Base-by-base conservation (phyloP, 2,797 vertebrate species). In the Coranthus polyacanthus region DNA sequence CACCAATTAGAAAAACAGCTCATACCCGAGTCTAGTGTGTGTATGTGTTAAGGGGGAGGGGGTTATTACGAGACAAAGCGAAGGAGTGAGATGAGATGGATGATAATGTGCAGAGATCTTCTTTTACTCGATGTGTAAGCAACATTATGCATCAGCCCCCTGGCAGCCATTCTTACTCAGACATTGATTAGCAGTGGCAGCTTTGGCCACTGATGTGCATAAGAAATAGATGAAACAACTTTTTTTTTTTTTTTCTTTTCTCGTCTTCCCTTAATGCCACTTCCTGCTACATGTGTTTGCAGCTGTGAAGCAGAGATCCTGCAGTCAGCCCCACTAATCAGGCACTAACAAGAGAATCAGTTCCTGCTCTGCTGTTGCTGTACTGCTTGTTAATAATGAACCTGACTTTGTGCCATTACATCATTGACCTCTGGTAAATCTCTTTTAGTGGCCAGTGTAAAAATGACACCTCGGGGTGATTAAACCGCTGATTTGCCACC, bases 1-100 rank as follows among this genome's bases (percentile, higher is more conserved):
- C 61, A 73, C 65, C 79, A 81, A 82, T 89, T 86, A 83, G 46
- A 58, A 36, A n/a, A 64, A 44, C 41, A 22, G 26, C 36, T 15
- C 51, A 52, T 16, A 22, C 36, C 24, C 29, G 38, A 10, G 50
- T 60, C 56, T 67, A 26, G 20, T 70, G 52, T 32, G 24, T 57
- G 51, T 43, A 34, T 34, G 37, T 47, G 44, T 43, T 15, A 12
- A 11, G 16, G 32, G 38, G 18, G 22, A 42, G 12, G 17, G 41
- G 26, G 5, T 32, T 56, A 68, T 78, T 44, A 68, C 67, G 42
- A 68, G 50, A 41, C 44, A 59, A 46, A 68, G 36, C 17, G 15
- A n/a, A n/a, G n/a, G 44, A 43, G 41, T 59, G 43, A 73, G 42
- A 32, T 64, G 71, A 71, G 70, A 70, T 55, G 69, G 71, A 68